phyloP scores from a whole-genome alignment of 2,888 invertebrate genomes.

The Idaea straminata region DNA sequence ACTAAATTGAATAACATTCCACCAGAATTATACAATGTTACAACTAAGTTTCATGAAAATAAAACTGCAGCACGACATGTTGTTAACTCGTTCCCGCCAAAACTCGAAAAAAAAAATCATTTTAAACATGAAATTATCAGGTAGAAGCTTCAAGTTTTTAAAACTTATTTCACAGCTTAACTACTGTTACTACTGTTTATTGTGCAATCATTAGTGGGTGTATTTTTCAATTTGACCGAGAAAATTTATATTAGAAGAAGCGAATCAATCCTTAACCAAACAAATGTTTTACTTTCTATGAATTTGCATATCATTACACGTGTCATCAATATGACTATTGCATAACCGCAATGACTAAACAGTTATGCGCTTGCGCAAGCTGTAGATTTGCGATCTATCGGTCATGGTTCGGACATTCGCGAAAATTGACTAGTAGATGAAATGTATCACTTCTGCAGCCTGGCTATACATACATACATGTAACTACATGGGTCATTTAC shows the following conservation, averaged over 20 bases:
- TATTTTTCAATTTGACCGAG: neutral
- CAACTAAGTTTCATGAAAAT: too few species aligned
- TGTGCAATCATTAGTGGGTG: neutral
- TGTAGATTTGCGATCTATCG: slow-evolving; percentile 4
- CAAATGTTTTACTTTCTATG: slow-evolving; percentile 29
- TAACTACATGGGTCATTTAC: too few species aligned
- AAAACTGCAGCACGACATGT: too few species aligned
- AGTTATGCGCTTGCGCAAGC: slow-evolving; percentile 22
- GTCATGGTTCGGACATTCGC: slow-evolving; percentile 17
- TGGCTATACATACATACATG: neutral
- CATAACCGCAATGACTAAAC: slow-evolving; percentile 29
- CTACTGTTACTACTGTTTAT: neutral
- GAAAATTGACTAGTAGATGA: slow-evolving; percentile 4
- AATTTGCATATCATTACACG: slow-evolving; percentile 29
- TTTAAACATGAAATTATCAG: too few species aligned
- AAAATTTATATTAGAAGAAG: neutral
- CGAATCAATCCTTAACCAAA: slow-evolving; percentile 20
- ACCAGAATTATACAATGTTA: too few species aligned
- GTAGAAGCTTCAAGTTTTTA: too few species aligned
- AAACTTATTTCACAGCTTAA: neutral
- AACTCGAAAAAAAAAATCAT: too few species aligned
- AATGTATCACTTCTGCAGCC: neutral
- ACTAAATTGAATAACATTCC: too few species aligned
- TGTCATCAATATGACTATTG: slow-evolving; percentile 23
- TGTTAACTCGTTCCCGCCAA: too few species aligned